Evolutionary conservation across 1,140 invertebrate genomes (phyloP), one percentile per base, ranked within the genome.

Genomic region (Diprion similis): DNA sequence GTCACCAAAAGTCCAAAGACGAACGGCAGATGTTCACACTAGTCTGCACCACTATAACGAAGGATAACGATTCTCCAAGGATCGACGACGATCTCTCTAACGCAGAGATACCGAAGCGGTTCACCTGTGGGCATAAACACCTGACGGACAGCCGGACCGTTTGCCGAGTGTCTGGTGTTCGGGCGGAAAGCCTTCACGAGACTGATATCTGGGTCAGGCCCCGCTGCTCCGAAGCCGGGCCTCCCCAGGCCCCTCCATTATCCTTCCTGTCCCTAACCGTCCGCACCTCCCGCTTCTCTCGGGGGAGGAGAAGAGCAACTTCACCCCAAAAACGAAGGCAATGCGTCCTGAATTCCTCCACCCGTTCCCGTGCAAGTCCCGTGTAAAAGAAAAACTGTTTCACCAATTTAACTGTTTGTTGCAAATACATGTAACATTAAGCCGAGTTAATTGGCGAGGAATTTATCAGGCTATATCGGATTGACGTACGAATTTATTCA

Each of bases 131-230:
- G 24, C 24, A 37, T 37, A 59, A 59, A 15, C 51, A 59, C 51
- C 51, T 59, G 51, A 59, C 24, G 24, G 24, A 37, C 51, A 59
- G 51, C 11, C n/a, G 11, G 51, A 59, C 51, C 51, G 51, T 59
- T 59, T 17, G 51, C n/a, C n/a, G 51, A 59, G 51, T 59, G 51
- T 37, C 24, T 59, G 51, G 51, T 9, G 51, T 59, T 59, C 51
- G n/a, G 11, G 51, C 51, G 51, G 51, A 59, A 59, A 59, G 80
- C 80, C 80, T 83, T 85, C 82, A 79, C 83, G 83, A 81, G 82
- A 84, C 82, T 77, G 79, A 85, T 86, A 87, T 86, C 84, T 87
- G 84, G 86, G 86, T 86, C 86, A 85, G 75, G 75, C 85, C 85
- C 83, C 83, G 80, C 0, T 59, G n/a, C 51, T 59, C 51, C 11